A percentile compares a stretch with the other conserved stretches of the same genome.
Evolutionary conservation across 2,888 invertebrate genomes (phyloP).

Genomic region (Drosophila nr. perissopoda): DNA sequence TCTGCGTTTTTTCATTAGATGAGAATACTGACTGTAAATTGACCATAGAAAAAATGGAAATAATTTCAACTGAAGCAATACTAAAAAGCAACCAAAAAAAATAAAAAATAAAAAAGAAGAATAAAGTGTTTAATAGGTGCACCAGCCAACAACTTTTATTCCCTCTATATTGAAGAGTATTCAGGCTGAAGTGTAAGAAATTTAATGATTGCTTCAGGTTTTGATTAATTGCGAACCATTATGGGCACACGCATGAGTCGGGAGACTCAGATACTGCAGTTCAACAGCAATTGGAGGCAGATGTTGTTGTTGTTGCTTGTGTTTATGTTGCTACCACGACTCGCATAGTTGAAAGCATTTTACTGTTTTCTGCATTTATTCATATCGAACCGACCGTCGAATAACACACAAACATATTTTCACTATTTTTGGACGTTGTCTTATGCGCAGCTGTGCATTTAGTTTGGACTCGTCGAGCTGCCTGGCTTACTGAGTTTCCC

Average conservation of each 20-base stretch:
- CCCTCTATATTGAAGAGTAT: conserved; percentile 30
- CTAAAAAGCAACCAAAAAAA: not conserved
- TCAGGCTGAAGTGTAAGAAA: conserved; percentile 2
- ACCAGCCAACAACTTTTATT: not conserved
- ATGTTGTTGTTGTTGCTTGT: conserved; percentile 20
- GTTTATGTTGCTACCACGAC: conserved; percentile 21
- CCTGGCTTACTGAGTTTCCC: conserved; percentile 39
- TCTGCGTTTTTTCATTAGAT: not conserved
- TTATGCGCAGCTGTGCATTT: conserved; percentile 47
- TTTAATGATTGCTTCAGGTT: conserved; percentile 21
- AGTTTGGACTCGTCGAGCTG: conserved; percentile 29
- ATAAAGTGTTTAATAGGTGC: not conserved
- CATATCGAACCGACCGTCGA: conserved; percentile 69
- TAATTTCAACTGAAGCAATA: not conserved
- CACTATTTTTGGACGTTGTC: conserved; percentile 68
- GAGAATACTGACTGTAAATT: not conserved
- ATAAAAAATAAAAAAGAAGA: not conserved
- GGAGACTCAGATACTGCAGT: conserved; percentile 16
- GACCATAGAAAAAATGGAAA: not conserved
- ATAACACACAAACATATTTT: conserved; percentile 67
- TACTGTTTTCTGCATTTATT: conserved; percentile 75
- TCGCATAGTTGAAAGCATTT: conserved; percentile 75
- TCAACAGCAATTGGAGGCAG: conserved; percentile 33
- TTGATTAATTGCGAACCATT: conserved; percentile 70
- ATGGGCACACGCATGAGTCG: conserved; percentile 58